A percentile compares a stretch with the other conserved stretches of the same genome.
These are phyloP conservation scores for Enteromius paludinosus DNA, from an alignment of 2,797 vertebrate genomes.

Conservation along the genomic window DNA sequence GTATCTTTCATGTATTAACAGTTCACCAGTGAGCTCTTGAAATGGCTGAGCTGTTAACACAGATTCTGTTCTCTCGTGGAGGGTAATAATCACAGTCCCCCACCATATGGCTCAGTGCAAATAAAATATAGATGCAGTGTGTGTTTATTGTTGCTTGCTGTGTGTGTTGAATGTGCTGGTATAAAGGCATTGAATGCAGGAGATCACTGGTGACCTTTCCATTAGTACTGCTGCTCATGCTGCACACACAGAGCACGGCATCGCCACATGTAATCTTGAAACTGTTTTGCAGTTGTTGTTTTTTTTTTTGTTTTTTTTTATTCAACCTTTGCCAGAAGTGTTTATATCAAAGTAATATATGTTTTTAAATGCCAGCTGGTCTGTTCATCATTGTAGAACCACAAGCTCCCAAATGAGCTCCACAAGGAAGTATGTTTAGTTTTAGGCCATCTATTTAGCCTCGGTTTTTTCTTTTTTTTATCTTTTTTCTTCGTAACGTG, in stretches of 20 bases:
- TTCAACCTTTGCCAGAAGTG: slow-evolving; percentile 44
- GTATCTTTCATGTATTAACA: background rate
- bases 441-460: background rate
- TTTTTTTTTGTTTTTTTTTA: background rate
- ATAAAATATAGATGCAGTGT: slow-evolving; percentile 46
- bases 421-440: background rate
- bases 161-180: slow-evolving; percentile 24
- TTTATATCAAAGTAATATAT: slow-evolving; percentile 14
- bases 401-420: background rate
- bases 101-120: slow-evolving; percentile 39
- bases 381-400: slow-evolving; percentile 9
- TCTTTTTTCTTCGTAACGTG: background rate
- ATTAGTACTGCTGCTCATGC: slow-evolving; percentile 41
- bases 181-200: slow-evolving; percentile 17
- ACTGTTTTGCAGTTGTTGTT: background rate
- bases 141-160: background rate
- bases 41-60: slow-evolving; percentile 31
- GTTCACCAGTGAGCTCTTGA: slow-evolving; percentile 14
- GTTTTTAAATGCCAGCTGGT: slow-evolving; percentile 22
- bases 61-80: slow-evolving; percentile 39
- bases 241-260: slow-evolving; percentile 21
- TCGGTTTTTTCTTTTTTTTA: background rate
- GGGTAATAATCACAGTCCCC: slow-evolving; percentile 36
- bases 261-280: slow-evolving; percentile 46
- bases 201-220: slow-evolving; percentile 52